phyloP scores from a whole-genome alignment of 2,888 invertebrate species.

The Brenthis daphne region DNA sequence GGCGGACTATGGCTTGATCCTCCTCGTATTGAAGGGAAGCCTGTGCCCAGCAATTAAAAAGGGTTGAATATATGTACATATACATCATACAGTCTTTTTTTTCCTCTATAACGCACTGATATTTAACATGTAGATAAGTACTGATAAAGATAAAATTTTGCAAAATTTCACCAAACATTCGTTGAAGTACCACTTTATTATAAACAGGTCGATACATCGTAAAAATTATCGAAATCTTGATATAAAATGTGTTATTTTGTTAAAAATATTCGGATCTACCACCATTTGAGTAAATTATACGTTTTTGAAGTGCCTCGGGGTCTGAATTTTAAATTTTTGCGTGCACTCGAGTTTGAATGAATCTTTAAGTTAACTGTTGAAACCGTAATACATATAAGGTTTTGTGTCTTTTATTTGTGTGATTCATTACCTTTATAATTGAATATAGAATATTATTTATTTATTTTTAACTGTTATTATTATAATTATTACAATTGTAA shows the following conservation, averaged over 20 bases:
- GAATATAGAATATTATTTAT: no score
- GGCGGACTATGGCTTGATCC: no score
- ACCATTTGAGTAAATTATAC: constrained; percentile 26
- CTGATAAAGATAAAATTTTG: constrained; percentile 13
- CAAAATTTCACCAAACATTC: constrained; percentile 2
- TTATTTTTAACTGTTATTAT: no score
- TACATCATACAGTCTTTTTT: no score
- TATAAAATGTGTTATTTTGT: constrained; percentile 26
- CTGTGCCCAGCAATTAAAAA: no score
- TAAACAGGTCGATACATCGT: constrained; percentile 8
- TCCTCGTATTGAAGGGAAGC: no score
- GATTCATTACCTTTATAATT: no score
- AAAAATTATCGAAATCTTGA: constrained; percentile 23
- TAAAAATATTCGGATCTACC: constrained; percentile 19
- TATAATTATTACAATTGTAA: no score
- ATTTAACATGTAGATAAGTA: constrained; percentile 1
- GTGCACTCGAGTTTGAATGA: background rate
- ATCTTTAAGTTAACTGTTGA: background rate
- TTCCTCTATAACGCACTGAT: background rate
- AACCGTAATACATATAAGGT: background rate
- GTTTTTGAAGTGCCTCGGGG: constrained; percentile 6
- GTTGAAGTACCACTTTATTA: background rate
- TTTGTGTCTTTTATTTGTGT: no score
- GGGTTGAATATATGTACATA: no score
- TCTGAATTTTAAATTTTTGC: background rate